These are phyloP conservation scores for Gadopsis bispinosus DNA, from an alignment of 2,797 vertebrate species.

Conservation along the genomic window DNA sequence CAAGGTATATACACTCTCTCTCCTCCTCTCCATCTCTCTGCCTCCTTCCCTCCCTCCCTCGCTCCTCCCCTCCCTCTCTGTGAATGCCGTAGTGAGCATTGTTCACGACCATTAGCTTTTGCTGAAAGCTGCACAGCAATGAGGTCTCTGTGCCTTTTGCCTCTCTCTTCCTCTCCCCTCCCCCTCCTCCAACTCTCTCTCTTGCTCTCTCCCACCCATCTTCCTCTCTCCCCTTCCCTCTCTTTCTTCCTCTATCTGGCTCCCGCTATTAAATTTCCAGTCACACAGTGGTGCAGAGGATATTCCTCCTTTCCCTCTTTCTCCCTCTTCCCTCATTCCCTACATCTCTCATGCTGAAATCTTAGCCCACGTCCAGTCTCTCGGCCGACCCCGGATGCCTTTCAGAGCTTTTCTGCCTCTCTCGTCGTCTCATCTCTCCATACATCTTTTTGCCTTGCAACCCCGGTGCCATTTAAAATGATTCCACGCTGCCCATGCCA, in stretches of 20 bases:
- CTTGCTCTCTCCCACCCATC: conserved; percentile 58
- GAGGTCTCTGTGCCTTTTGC: conserved; percentile 85
- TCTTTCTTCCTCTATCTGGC: conserved; percentile 68
- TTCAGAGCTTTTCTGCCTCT: conserved; percentile 46
- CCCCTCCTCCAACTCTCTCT: conserved; percentile 61
- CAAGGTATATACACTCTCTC: conserved; percentile 62
- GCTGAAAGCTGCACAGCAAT: conserved; percentile 83
- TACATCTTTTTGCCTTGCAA: conserved; percentile 68
- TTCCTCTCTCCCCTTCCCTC: conserved; percentile 63
- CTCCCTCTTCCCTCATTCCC: conserved; percentile 69
- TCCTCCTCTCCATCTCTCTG: conserved; percentile 38
- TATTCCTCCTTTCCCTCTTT: conserved; percentile 83
- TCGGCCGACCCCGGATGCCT: conserved; percentile 56
- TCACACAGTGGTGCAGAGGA: conserved; percentile 91
- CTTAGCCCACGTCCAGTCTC: conserved; percentile 72
- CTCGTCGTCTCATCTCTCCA: conserved; percentile 53
- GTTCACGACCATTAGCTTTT: conserved; percentile 82
- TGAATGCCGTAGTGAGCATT: conserved; percentile 82
- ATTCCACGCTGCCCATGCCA: conserved; percentile 69
- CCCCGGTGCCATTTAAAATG: conserved; percentile 75
- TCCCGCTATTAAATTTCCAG: conserved; percentile 88
- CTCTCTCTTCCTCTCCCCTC: conserved; percentile 76
- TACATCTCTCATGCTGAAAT: conserved; percentile 74
- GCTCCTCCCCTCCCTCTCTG: conserved; percentile 56
- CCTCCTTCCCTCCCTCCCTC: conserved; percentile 26